phyloP scores from a whole-genome alignment of 2,113 vertebrate genomes.

The Hippocampus guttulatus region DNA sequence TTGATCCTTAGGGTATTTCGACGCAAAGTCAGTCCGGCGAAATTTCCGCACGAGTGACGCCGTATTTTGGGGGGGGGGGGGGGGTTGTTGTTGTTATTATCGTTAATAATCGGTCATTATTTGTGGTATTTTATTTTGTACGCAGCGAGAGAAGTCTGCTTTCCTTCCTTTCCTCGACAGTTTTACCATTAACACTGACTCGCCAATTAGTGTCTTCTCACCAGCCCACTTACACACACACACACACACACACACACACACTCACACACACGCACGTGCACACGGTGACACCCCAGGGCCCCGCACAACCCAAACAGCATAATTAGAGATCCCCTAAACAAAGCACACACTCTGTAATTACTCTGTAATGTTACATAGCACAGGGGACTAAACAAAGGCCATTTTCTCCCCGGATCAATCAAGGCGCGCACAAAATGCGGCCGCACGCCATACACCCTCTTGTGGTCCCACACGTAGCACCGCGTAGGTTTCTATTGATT shows the following conservation, averaged over 20 bases:
- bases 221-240: conserved; percentile 28
- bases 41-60: too few species aligned
- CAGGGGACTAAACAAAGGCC: conserved; percentile 67
- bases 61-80: too few species aligned
- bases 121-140: conserved; percentile 1
- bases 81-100: background rate
- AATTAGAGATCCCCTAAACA: conserved; percentile 78
- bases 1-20: too few species aligned
- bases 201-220: conserved; percentile 67
- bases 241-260: conserved; percentile 20
- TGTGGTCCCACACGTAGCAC: background rate
- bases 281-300: conserved; percentile 62
- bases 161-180: conserved; percentile 30
- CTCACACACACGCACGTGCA: conserved; percentile 23
- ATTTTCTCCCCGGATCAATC: conserved; percentile 60
- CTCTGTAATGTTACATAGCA: conserved; percentile 70
- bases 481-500: conserved; percentile 64
- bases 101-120: background rate
- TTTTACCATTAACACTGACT: conserved; percentile 63
- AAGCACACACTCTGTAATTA: conserved; percentile 78
- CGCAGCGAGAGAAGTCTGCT: conserved; percentile 15
- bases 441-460: conserved; percentile 18
- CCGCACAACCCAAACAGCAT: conserved; percentile 72
- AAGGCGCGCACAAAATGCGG: conserved; percentile 22
- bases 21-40: too few species aligned